Conservation (phyloP, 2,888 invertebrate genomes). For the Aquatica leii region DNA sequence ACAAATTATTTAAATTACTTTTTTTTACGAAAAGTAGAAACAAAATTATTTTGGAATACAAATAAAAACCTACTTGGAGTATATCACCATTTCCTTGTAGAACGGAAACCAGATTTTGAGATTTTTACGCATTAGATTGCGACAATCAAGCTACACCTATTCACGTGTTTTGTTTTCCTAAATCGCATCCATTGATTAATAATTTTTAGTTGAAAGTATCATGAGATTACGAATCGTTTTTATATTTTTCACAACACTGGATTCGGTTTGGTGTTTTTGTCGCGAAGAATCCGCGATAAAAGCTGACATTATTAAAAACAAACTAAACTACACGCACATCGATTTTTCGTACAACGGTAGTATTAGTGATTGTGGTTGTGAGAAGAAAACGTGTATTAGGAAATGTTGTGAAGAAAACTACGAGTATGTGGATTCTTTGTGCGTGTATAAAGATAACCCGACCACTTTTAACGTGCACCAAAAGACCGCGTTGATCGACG, state of each 20-base stretch:
- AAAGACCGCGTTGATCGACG: neutral
- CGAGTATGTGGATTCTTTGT: neutral
- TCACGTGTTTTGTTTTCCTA: too few relatives aligned
- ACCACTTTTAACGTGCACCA: neutral
- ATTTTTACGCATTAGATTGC: too few relatives aligned
- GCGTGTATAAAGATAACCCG: neutral
- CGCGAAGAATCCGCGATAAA: neutral
- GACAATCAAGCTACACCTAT: too few relatives aligned
- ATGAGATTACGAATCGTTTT: neutral
- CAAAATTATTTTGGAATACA: too few relatives aligned
- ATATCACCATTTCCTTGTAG: too few relatives aligned
- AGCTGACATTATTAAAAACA: neutral
- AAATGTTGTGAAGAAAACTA: neutral
- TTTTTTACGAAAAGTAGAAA: too few relatives aligned
- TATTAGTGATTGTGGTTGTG: neutral
- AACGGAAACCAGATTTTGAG: too few relatives aligned
- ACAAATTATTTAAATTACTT: too few relatives aligned
- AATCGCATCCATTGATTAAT: too few relatives aligned
- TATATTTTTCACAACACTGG: neutral
- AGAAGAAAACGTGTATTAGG: neutral
- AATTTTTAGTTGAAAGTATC: too few relatives aligned
- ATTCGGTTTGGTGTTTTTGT: neutral
- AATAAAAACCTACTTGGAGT: too few relatives aligned
- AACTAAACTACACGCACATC: neutral
- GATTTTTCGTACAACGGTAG: neutral